A percentile compares a stretch with the other conserved stretches of the same genome.
Evolutionary conservation across 2,797 vertebrate genomes (phyloP).

Genomic region (Hylomyscus alleni): DNA sequence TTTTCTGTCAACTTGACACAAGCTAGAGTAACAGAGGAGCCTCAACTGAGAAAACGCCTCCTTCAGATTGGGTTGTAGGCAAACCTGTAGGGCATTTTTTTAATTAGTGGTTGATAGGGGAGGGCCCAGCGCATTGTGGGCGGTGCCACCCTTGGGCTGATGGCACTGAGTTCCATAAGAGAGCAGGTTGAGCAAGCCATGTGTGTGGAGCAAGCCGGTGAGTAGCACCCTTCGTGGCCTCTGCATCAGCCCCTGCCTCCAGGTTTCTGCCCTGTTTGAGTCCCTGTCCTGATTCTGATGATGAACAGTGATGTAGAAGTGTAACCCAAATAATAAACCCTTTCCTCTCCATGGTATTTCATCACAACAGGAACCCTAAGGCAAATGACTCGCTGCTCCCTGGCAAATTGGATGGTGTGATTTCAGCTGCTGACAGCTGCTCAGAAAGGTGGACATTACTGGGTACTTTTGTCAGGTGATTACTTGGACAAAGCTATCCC

Average conservation of each 20-base stretch:
- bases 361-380: background rate
- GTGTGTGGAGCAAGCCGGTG: background rate
- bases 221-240: background rate
- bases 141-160: background rate
- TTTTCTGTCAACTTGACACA: background rate
- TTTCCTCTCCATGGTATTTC: background rate
- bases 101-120: background rate
- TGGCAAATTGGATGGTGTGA: background rate
- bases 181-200: background rate
- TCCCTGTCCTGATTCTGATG: background rate
- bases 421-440: background rate
- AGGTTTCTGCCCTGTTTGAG: background rate
- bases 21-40: background rate
- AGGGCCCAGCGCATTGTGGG: background rate
- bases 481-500: constrained; percentile 17
- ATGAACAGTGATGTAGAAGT: background rate
- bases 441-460: constrained; percentile 13
- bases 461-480: background rate
- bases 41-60: background rate
- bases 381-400: background rate
- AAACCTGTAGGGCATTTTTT: background rate
- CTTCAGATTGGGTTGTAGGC: background rate
- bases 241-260: background rate
- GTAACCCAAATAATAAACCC: background rate
- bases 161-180: background rate